Percentiles rank a stretch among this genome's conserved stretches.
Evolutionary conservation across 2,797 vertebrate species (phyloP).

Genomic region (Silurus aristotelis): DNA sequence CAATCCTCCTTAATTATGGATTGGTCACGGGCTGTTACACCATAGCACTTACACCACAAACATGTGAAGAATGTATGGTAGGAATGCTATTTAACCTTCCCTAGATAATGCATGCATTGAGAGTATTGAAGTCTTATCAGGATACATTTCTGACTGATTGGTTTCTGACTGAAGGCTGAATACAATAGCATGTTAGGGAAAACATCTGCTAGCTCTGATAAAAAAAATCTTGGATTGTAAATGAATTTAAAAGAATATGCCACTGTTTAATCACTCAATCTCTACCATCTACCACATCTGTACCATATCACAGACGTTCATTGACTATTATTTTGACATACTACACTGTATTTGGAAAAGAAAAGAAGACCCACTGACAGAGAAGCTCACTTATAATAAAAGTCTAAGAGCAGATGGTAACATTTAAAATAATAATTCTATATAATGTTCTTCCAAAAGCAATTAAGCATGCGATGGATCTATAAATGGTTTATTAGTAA

Average conservation of each 20-base stretch:
- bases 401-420: neutral
- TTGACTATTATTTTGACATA: neutral
- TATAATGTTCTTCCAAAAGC: neutral
- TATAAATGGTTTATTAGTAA: neutral
- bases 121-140: neutral
- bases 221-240: neutral
- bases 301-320: neutral
- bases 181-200: neutral
- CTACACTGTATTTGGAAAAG: neutral
- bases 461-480: neutral
- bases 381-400: conserved; percentile 4
- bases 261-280: neutral
- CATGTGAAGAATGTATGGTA: conserved; percentile 6
- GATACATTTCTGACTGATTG: neutral
- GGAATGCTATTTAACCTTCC: neutral
- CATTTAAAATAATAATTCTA: neutral
- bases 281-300: neutral
- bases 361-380: neutral
- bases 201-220: neutral
- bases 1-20: conserved; percentile 56
- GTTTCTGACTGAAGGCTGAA: no score
- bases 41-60: conserved; percentile 1
- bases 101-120: neutral
- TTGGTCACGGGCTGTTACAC: neutral
- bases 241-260: neutral